Evolutionary conservation across 1,140 invertebrate species (phyloP).

Genomic region (Tetramorium simillimum): DNA sequence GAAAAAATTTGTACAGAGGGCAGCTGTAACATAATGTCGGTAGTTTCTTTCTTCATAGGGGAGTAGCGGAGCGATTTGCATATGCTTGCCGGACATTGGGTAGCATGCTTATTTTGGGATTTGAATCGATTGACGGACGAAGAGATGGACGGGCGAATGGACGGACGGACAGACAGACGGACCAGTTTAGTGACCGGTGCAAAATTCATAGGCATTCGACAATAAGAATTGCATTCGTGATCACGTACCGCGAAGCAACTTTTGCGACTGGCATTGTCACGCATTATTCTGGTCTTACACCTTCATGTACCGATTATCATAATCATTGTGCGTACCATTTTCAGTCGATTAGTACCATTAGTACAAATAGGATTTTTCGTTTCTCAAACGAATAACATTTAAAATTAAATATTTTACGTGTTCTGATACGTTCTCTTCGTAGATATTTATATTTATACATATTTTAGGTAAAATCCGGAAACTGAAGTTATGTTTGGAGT

Average conservation of each 20-base stretch:
- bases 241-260: constrained; percentile 58
- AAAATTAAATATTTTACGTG: not conserved
- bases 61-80: constrained; percentile 70
- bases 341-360: not conserved
- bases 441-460: not conserved
- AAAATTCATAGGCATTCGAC: constrained; percentile 46
- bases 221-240: constrained; percentile 51
- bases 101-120: constrained; percentile 80
- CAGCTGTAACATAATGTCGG: constrained; percentile 63
- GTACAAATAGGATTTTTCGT: not conserved
- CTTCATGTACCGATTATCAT: constrained; percentile 22
- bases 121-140: constrained; percentile 64
- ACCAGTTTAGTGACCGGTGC: constrained; percentile 45
- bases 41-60: constrained; percentile 45
- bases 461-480: constrained; percentile 14
- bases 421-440: not conserved
- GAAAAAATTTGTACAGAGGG: constrained; percentile 42
- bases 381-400: not conserved
- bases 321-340: constrained; percentile 25
- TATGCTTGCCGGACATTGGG: constrained; percentile 76
- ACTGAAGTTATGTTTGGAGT: not conserved
- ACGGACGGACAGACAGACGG: not conserved
- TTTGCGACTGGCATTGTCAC: constrained; percentile 42
- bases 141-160: constrained; percentile 6
- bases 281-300: constrained; percentile 47